Evolutionary conservation across 2,113 vertebrate genomes (phyloP), one percentile per base, ranked within the genome.

Genomic region (Stigmatopora argus): DNA sequence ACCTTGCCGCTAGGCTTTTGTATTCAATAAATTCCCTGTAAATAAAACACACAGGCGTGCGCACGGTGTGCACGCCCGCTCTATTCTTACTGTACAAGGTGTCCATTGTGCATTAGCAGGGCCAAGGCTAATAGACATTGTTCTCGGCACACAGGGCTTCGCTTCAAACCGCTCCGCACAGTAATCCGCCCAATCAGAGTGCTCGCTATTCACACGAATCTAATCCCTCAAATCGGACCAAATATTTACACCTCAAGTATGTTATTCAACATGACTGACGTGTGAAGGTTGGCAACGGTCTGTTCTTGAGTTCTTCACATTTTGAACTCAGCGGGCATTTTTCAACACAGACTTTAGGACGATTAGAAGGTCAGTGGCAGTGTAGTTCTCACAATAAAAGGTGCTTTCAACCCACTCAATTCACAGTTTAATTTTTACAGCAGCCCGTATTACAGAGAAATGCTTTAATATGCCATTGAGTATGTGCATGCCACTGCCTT

Each of bases 91-190:
- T 7, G 64, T 55, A 86, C 72, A 79, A 80, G 66, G 66, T 72
- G 1, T 34, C 70, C 70, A 79, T 84, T 82, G 77, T 83, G 53
- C 68, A 58, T 62, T 41, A 68, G 7, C 14, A 13, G 11, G 63
- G 15, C 35, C 26, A 13, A 59, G 58, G 62, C 46, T n/a, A 72
- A 76, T 69, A 71, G 58, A 77, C 70, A 82, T 83, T 76, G 83
- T 78, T 78, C 15, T 18, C 19, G 9, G 51, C 0, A 52, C 78
- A 78, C 71, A 78, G 64, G 73, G 66, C 72, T 72, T 74, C 63
- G 31, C 74, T 74, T 80, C 67, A 73, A 81, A 75, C 62, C 64
- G 44, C 61, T 44, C 9, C 45, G 34, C 23, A 21, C 21, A 34
- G 67, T 80, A 78, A 82, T 79, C 67, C 49, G 57, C 19, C 70